A percentile compares a stretch with the other conserved stretches of the same genome.
phyloP scores from a whole-genome alignment of 2,113 vertebrate species.

The Brachypodius melanocephalos region DNA sequence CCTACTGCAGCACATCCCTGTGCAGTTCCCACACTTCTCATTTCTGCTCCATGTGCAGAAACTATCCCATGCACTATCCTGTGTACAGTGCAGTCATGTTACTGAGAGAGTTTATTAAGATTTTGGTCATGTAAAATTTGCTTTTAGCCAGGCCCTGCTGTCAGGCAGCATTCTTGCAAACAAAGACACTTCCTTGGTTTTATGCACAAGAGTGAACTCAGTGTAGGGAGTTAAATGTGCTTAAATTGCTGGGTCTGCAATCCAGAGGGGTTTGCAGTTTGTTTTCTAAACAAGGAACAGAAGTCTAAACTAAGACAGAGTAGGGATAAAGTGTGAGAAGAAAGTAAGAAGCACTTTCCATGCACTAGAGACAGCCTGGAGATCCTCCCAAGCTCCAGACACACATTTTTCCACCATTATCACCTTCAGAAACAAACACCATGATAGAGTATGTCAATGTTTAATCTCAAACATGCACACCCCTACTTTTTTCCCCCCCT shows the following conservation, averaged over 20 bases:
- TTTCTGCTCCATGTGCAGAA: neutral
- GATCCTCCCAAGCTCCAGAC: neutral
- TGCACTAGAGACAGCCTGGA: neutral
- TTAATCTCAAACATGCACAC: neutral
- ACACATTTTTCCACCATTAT: neutral
- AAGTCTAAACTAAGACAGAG: neutral
- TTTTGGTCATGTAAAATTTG: neutral
- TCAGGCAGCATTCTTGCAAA: neutral
- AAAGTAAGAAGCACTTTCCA: neutral
- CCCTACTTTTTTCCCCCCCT: rapidly evolving
- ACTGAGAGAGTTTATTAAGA: neutral
- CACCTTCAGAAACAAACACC: neutral
- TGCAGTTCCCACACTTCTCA: neutral
- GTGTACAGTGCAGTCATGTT: neutral
- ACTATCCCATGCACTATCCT: too few species aligned
- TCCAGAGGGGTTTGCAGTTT: neutral
- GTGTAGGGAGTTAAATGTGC: neutral
- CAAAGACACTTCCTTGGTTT: neutral
- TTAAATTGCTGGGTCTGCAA: neutral
- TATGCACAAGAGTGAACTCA: neutral
- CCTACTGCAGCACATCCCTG: neutral
- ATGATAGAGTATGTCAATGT: neutral
- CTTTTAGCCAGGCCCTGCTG: neutral
- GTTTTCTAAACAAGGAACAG: neutral
- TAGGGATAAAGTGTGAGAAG: neutral